phyloP scores from a whole-genome alignment of 2,797 vertebrate genomes.

The Xerus rutilus region DNA sequence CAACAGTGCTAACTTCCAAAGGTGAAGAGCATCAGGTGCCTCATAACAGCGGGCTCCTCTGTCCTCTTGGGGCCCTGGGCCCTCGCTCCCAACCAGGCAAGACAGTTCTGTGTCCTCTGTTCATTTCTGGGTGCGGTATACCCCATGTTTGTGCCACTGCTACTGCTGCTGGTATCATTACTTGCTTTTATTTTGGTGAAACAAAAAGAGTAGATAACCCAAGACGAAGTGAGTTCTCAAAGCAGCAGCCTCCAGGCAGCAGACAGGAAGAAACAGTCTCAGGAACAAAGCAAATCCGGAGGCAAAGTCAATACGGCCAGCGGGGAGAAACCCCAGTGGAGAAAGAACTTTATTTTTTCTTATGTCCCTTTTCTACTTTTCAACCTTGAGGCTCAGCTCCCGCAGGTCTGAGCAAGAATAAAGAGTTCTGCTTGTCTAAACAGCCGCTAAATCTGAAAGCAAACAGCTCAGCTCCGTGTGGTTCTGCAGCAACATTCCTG shows the following conservation, averaged over 20 bases:
- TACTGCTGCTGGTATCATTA: neutral
- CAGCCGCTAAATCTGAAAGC: conserved; percentile 85
- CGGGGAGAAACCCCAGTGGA: neutral
- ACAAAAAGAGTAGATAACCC: neutral
- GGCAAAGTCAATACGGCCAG: neutral
- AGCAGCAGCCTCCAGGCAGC: neutral
- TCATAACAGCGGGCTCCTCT: neutral
- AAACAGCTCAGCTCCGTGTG: conserved; percentile 82
- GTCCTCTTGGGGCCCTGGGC: neutral
- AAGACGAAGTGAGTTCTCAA: neutral
- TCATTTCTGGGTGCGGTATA: neutral
- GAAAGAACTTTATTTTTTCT: neutral
- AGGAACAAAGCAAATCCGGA: neutral
- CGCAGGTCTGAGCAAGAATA: conserved; percentile 80
- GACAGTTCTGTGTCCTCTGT: neutral
- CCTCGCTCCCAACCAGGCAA: neutral
- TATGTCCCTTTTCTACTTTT: conserved; percentile 65
- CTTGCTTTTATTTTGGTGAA: neutral
- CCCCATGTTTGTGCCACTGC: neutral
- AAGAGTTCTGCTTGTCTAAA: conserved; percentile 84
- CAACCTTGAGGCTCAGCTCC: conserved; percentile 79
- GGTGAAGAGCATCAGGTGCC: neutral
- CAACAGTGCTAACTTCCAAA: neutral
- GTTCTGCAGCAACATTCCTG: conserved; percentile 71
- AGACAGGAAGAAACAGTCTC: neutral